Base-by-base conservation (phyloP, 1,140 invertebrate species). In the Prorops nasuta region DNA sequence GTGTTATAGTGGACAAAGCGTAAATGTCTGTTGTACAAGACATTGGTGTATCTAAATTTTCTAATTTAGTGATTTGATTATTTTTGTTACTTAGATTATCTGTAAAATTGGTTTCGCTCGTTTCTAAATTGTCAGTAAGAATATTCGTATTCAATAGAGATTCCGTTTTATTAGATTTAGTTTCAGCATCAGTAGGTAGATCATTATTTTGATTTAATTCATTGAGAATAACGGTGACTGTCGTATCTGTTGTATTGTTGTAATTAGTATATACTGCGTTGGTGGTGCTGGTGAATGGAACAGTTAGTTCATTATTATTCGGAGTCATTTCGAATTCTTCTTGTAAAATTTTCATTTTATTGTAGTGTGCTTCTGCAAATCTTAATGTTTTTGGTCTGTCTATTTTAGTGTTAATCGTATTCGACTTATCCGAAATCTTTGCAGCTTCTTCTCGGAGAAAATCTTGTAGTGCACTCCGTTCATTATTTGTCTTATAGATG, bases 21-120 rank as follows among this genome's bases (percentile, higher is more conserved):
- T 71, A 72, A 34, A 68, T 60, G 39, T 78, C 76, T 0, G 74
- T 78, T 2, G 67, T 71, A 17, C 71, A 76, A 0, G 76, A 78
- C 74, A 76, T 78, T 2, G 74, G 74, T 0, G 74, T 76, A 28
- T 66, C 48, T 10, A 50, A 35, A 15, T 54, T 50, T 10, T 50
- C 34, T 19, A 45, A 39, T 7, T 40, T 20, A 36, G 3, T 31
- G 20, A 35, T 42, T 19, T 49, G 35, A 28, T 28, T 10, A n/a
- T 35, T 28, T 12, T 43, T 18, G 22, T 22, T 32, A n/a, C 46
- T 1, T 34, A 15, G 38, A n/a, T 14, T 6, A 10, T 22, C 6
- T 10, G 14, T 51, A 24, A 24, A 52, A 59, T 44, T 39, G 36
- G 10, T 3, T 32, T 49, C 46, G 1, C 12, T 16, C 15, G 46